Evolutionary conservation across 2,113 vertebrate genomes (phyloP), one percentile per base, ranked within the genome.

Genomic region (Xenus cinereus): DNA sequence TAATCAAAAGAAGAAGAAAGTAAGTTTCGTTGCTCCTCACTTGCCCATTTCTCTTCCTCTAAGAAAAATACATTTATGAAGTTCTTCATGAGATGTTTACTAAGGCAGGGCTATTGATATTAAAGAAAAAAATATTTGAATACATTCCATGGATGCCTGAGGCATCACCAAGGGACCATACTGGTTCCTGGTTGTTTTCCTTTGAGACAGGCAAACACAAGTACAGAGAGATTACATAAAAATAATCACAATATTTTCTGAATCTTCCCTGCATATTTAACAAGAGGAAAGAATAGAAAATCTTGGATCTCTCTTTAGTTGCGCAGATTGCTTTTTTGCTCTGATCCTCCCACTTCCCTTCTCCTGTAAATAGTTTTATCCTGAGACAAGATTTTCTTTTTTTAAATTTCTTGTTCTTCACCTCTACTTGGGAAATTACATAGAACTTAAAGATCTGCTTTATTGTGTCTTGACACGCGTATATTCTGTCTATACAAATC

Each of bases 81-180:
- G 53, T 37, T 96, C 33, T 87, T 93, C 24, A 5, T 68, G 60
- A 84, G 50, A 53, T 79, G 37, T 84, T 94, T 84, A 17, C 78
- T 54, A 87, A 79, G 57, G 68, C 35, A 87, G 39, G 23, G 54
- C 74, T 94, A 51, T 45, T 74, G 84, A 78, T 87, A 54, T 66
- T 96, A 69, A 73, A 88, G 64, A 51, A 84, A 90, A 57, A 84
- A 59, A 11, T 51, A 84, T 33, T 89, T 89, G 43, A 85, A 33
- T 68, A 33, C 95, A 64, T 97, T 96, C 81, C 94, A 54, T 73
- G 53, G 74, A 90, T 96, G 78, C 78, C 90, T 84, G 81, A 91
- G 84, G 87, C 81, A 87, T 83, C 35, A 89, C 18, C 77, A 78
- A 75, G 66, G 71, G 81, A 83, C 19, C 7, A 11, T 76, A 48